These are phyloP conservation scores for Petrosia ficiformis DNA, from an alignment of 37 sponge, comb jelly and placozoan species.

Conservation along the genomic window DNA sequence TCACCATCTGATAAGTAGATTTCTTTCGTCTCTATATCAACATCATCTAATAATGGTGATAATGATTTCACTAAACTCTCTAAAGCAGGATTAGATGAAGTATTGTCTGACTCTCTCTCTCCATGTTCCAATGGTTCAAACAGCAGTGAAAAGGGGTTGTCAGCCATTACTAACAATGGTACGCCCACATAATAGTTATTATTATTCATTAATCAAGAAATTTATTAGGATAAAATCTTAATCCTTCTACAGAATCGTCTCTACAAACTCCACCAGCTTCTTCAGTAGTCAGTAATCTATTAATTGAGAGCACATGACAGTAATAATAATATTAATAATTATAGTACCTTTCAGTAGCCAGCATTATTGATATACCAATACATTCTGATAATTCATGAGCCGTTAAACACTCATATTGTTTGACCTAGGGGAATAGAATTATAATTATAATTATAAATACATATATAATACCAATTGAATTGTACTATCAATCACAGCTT, in stretches of 20 bases:
- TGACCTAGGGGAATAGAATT: conserved; percentile 25
- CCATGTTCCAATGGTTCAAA: not conserved
- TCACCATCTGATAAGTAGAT: no score
- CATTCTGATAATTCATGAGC: conserved; percentile 76
- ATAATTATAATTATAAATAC: not conserved
- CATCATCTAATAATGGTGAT: no score
- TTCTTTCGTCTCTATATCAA: no score
- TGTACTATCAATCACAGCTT: conserved; percentile 50
- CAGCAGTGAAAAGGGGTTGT: not conserved
- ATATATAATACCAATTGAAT: conserved; percentile 32
- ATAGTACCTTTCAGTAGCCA: conserved; percentile 85
- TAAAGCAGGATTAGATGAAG: no score
- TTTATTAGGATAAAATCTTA: conserved; percentile 87
- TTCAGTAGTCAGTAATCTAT: conserved; percentile 80
- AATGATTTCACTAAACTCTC: no score
- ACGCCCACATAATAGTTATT: not conserved
- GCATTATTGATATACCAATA: conserved; percentile 59
- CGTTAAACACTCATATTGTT: conserved; percentile 50
- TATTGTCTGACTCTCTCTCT: no score
- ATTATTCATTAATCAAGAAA: conserved; percentile 37
- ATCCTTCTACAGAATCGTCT: conserved; percentile 94
- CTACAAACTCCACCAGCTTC: conserved; percentile 77
- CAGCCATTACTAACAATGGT: not conserved
- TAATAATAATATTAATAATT: not conserved
- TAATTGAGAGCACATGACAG: not conserved